Evolutionary conservation across 2,888 invertebrate genomes (phyloP).

Genomic region (Cheilosia scutellata): DNA sequence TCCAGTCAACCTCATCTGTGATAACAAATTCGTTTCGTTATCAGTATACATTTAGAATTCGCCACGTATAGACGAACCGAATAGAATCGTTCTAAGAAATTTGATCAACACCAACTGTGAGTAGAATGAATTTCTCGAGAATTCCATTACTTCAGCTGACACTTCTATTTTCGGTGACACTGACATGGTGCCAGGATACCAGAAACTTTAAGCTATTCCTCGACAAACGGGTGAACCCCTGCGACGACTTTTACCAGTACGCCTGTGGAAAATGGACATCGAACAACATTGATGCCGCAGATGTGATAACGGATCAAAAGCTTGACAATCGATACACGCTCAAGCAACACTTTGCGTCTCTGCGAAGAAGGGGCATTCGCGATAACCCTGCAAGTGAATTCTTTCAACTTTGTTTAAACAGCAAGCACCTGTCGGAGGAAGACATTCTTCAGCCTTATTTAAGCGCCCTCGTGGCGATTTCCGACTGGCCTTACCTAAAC

Average conservation of each 20-base stretch:
- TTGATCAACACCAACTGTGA: neutral
- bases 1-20: no score
- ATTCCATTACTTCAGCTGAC: neutral
- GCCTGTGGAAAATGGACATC: constrained; percentile 82
- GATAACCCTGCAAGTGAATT: constrained; percentile 42
- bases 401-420: constrained; percentile 46
- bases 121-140: neutral
- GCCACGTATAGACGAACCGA: neutral
- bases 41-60: no score
- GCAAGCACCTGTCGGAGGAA: constrained; percentile 27
- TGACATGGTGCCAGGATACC: neutral
- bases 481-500: constrained; percentile 80
- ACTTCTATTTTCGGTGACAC: neutral
- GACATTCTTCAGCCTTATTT: constrained; percentile 44
- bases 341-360: constrained; percentile 74
- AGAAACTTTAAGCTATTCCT: constrained; percentile 3
- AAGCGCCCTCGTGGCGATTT: constrained; percentile 10
- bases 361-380: neutral
- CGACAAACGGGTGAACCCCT: constrained; percentile 75
- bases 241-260: constrained; percentile 82
- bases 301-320: constrained; percentile 55
- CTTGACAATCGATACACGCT: constrained; percentile 81
- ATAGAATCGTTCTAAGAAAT: neutral
- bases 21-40: no score
- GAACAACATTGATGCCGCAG: constrained; percentile 77